These are phyloP conservation scores for Leptoteleia sp. DNA, from an alignment of 1,140 invertebrate genomes.

Conservation along the genomic window DNA sequence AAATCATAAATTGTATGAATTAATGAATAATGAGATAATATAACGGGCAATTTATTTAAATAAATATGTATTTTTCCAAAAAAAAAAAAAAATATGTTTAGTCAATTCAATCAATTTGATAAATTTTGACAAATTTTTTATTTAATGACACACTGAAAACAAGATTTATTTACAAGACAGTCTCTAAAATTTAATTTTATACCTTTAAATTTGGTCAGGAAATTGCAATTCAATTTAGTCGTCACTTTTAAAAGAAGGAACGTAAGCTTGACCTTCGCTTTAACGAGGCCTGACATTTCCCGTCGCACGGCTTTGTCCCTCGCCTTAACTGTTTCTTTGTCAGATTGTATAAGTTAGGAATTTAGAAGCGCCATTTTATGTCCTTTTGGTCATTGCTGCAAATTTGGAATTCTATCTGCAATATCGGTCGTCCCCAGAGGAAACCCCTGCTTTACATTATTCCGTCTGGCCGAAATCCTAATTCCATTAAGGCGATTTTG, in stretches of 20 bases:
- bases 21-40: too few relatives aligned
- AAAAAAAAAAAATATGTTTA: too few relatives aligned
- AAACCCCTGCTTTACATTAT: constrained; percentile 67
- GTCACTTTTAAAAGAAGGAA: not conserved
- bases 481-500: constrained; percentile 67
- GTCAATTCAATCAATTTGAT: too few relatives aligned
- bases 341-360: constrained; percentile 21
- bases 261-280: not conserved
- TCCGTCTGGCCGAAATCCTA: constrained; percentile 69
- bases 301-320: constrained; percentile 1
- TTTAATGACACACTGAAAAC: too few relatives aligned
- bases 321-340: not conserved
- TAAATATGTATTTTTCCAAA: too few relatives aligned
- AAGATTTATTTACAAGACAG: too few relatives aligned
- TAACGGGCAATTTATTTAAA: too few relatives aligned
- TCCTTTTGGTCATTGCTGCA: constrained; percentile 44
- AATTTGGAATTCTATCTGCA: constrained; percentile 65
- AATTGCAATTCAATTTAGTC: too few relatives aligned
- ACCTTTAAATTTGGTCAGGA: too few relatives aligned
- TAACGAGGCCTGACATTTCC: not conserved
- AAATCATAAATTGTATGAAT: too few relatives aligned
- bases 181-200: not conserved
- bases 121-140: too few relatives aligned
- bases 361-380: constrained; percentile 34
- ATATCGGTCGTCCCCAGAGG: constrained; percentile 47